A percentile compares a stretch with the other conserved stretches of the same genome.
These are phyloP conservation scores for Phyllopteryx taeniolatus DNA, from an alignment of 2,113 vertebrate species.

Conservation along the genomic window DNA sequence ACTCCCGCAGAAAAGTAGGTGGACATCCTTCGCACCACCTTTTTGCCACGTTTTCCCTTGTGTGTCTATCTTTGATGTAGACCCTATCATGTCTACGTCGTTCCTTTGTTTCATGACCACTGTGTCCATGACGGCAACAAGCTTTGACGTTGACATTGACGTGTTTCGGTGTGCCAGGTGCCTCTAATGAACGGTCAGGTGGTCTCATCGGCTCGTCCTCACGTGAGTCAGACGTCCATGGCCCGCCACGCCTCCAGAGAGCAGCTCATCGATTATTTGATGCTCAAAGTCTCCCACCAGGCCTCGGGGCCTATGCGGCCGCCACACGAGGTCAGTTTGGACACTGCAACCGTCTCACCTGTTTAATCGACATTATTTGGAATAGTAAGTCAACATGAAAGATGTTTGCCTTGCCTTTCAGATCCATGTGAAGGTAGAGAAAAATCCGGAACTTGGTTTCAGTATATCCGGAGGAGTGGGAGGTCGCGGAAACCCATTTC, in stretches of 20 bases:
- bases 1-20: constrained; percentile 86
- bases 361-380: not conserved
- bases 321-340: constrained; percentile 77
- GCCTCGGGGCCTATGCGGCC: constrained; percentile 75
- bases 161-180: constrained; percentile 70
- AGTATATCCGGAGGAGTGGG: constrained; percentile 98
- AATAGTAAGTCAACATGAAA: not conserved
- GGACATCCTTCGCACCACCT: no score
- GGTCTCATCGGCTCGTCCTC: constrained; percentile 80
- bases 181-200: constrained; percentile 95
- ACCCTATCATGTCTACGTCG: not conserved
- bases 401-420: constrained; percentile 58
- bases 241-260: constrained; percentile 93
- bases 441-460: constrained; percentile 98
- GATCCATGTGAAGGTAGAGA: constrained; percentile 91
- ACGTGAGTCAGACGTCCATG: constrained; percentile 80
- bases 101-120: not conserved
- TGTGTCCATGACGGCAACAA: not conserved
- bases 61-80: not conserved
- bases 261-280: constrained; percentile 95
- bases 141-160: not conserved
- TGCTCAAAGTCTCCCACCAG: constrained; percentile 93
- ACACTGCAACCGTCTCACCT: not conserved
- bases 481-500: constrained; percentile 94
- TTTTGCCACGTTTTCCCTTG: not conserved